Base-by-base conservation (phyloP, 23 tunicate genomes). In the Diplosoma virens region DNA sequence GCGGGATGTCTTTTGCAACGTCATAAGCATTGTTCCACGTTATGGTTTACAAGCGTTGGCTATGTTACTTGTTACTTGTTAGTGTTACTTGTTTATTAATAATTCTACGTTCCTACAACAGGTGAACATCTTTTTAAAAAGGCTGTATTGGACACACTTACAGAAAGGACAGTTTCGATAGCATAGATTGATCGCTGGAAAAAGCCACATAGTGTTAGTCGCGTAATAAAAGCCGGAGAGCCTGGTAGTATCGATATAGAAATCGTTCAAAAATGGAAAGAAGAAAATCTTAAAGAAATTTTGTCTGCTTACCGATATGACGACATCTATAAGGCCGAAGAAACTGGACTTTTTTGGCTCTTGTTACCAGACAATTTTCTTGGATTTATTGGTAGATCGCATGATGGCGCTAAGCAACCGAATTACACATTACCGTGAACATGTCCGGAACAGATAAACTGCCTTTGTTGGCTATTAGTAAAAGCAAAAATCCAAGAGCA, bases 171-270 rank as follows among this genome's bases (percentile, higher is more conserved):
- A 34, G 36, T 33, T 32, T 68, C 75, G 25, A 68, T 32, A 25
- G 54, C 53, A 32, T 68, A 54, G 54, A 68, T 68, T 33, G 75
- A 68, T 68, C 75, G 54, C 29, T 68, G 75, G 75, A 68, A 68
- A 68, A 68, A 68, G 53, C 75, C 27, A 20, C 75, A 68, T 68
- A 54, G 75, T 34, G 26, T 68, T 68, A 68, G 75, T 36, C 75
- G 75, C 53, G 20, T 34, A 32, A 68, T 20, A 34, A 68, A 68
- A 68, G 75, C 75, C 36, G 52, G 22, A 21, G 54, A 34, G 75
- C 7, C 53, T 68, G 53, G 53, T 68, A 21, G 53, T 68, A 54
- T n/a, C 20, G 54, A 68, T 68, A 11, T 9, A 17, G 25, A 68
- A 68, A 20, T 68, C 75, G 64, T 56, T 56, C 22, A 56, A 56